Conservation (phyloP, 2,888 invertebrate species). For the Euphydryas editha region DNA sequence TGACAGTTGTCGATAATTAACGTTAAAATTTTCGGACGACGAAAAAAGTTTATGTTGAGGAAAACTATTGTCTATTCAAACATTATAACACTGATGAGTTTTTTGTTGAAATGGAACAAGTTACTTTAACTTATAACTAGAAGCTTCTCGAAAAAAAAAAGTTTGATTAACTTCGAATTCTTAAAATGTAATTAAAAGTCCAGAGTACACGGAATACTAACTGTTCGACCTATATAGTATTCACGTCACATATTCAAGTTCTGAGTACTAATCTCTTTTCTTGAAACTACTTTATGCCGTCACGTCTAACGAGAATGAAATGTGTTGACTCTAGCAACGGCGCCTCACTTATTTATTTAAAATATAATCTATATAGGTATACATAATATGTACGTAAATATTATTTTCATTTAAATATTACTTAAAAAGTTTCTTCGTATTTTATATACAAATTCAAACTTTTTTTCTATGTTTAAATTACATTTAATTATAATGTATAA, state of each 20-base stretch:
- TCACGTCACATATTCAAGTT: neutral
- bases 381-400: neutral
- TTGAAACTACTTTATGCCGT: neutral
- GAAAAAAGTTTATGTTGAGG: no score
- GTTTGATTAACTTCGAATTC: neutral
- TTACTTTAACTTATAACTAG: neutral
- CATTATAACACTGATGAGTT: no score
- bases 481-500: no score
- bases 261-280: neutral
- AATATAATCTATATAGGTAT: neutral
- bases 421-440: no score
- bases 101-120: neutral
- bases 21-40: no score
- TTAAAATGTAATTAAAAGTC: neutral
- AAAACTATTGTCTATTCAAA: no score
- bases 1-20: no score
- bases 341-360: neutral
- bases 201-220: neutral
- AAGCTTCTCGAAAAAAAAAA: neutral
- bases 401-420: no score
- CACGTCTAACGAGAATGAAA: neutral
- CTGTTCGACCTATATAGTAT: neutral
- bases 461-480: no score
- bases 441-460: no score
- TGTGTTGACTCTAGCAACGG: neutral